Evolutionary conservation across 1,140 invertebrate genomes (phyloP).

Genomic region (Cephus cinctus): DNA sequence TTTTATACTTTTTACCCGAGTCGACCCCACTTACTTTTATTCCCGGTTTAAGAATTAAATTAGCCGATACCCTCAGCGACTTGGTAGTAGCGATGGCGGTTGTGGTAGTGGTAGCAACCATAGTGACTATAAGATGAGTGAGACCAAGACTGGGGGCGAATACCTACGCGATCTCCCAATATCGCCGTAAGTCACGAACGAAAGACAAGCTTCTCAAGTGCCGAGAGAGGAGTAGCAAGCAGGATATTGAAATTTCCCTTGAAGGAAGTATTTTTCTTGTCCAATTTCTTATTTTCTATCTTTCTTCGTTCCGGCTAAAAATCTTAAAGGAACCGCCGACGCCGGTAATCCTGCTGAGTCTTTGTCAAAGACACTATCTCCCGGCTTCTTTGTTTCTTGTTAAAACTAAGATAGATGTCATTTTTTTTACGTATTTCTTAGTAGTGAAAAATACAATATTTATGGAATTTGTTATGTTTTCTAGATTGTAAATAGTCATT

Average conservation of each 20-base stretch:
- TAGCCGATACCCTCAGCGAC: neutral
- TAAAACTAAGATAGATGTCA: too few relatives aligned
- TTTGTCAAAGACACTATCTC: too few relatives aligned
- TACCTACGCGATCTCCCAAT: conserved; percentile 33
- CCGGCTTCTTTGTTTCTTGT: too few relatives aligned
- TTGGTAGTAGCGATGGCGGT: too few relatives aligned
- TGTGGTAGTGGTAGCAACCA: too few relatives aligned
- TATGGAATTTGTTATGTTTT: too few relatives aligned
- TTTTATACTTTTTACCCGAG: conserved; percentile 3
- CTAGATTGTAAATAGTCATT: too few relatives aligned
- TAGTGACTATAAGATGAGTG: too few relatives aligned
- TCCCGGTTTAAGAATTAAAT: conserved; percentile 11
- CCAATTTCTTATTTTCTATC: conserved; percentile 19
- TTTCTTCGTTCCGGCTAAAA: neutral
- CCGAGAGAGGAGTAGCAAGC: conserved; percentile 25
- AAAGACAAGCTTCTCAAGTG: conserved; percentile 29
- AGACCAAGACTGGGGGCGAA: too few relatives aligned
- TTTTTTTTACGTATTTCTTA: too few relatives aligned
- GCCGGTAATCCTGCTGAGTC: too few relatives aligned
- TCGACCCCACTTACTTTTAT: conserved; percentile 6
- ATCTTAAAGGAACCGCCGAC: neutral
- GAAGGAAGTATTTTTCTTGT: conserved; percentile 32
- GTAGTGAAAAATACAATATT: too few relatives aligned
- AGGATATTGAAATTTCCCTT: conserved; percentile 35
- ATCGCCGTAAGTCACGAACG: conserved; percentile 32